Base-by-base conservation (phyloP, 1,140 invertebrate species). In the Xylocopa sonorina region DNA sequence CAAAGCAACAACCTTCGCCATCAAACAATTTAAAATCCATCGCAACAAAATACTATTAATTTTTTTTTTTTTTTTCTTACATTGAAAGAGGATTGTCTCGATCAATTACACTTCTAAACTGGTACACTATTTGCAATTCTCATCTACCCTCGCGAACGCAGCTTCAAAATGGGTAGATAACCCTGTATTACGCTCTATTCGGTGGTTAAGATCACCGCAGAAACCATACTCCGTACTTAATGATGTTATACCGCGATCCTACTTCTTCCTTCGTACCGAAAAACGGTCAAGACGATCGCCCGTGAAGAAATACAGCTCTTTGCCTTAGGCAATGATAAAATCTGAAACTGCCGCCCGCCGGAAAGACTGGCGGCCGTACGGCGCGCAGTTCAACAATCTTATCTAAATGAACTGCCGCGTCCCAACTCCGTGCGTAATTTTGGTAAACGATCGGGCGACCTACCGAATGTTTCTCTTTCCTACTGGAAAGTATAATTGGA, bases 381-480 rank as follows among this genome's bases (percentile, higher is more conserved):
- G 62, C 3, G 27, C 34, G 67, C 55, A 76, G 55, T 50, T 62
- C 73, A 51, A 64, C 78, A 71, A 88, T 87, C 82, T 90, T 90
- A 90, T 90, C 89, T 90, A 88, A 90, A 89, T 90, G 87, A 89
- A 90, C 89, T 89, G 71, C 78, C 76, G 72, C 63, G 83, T 87
- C 73, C 81, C 86, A 76, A 80, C 76, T 83, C 66, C 57, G 67
- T 83, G 83, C 68, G 80, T 85, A 78, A 51, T 85, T 77, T 38
- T 46, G 66, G 69, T 79, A 74, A 85, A 85, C 55, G 82, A 73
- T 67, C 72, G 50, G 77, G 84, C 73, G 64, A 84, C 24, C 55
- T 60, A 80, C 64, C n/a, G 58, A 81, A 69, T 50, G 78, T 85
- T 81, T 29, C 48, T n/a, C 18, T 16, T 7, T n/a, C 21, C 55